Evolutionary conservation across 1,140 invertebrate species (phyloP).

Genomic region (Pogonomyrmex californicus): DNA sequence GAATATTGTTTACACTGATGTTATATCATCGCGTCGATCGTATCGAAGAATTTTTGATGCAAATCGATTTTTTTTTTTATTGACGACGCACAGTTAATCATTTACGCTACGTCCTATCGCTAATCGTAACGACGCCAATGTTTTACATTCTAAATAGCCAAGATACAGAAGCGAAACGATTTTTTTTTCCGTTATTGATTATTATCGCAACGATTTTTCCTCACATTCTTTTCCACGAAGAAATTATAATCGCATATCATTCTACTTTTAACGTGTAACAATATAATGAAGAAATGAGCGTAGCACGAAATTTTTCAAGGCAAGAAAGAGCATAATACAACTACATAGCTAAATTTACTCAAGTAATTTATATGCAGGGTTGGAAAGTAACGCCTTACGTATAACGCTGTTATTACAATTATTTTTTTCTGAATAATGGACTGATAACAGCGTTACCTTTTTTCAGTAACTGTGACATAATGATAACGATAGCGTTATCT

Average conservation of each 20-base stretch:
- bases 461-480: too few relatives aligned
- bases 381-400: too few relatives aligned
- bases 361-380: background rate
- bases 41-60: slow-evolving; percentile 37
- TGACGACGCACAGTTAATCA: background rate
- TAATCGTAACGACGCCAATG: slow-evolving; percentile 31
- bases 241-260: slow-evolving; percentile 27
- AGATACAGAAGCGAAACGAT: background rate
- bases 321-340: slow-evolving; percentile 11
- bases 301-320: background rate
- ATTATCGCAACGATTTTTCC: background rate
- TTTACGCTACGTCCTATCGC: slow-evolving; percentile 20
- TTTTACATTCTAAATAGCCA: slow-evolving; percentile 27
- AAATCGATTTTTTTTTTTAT: background rate
- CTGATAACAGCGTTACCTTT: too few relatives aligned
- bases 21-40: background rate
- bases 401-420: too few relatives aligned
- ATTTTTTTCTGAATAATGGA: too few relatives aligned
- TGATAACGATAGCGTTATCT: too few relatives aligned
- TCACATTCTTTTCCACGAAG: background rate
- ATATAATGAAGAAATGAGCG: background rate
- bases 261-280: background rate
- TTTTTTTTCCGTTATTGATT: slow-evolving; percentile 4
- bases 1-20: slow-evolving; percentile 1
- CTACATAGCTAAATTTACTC: background rate